A percentile compares a stretch with the other conserved stretches of the same genome.
Conservation (phyloP, 1,140 invertebrate species). For the Drosophila orena region DNA sequence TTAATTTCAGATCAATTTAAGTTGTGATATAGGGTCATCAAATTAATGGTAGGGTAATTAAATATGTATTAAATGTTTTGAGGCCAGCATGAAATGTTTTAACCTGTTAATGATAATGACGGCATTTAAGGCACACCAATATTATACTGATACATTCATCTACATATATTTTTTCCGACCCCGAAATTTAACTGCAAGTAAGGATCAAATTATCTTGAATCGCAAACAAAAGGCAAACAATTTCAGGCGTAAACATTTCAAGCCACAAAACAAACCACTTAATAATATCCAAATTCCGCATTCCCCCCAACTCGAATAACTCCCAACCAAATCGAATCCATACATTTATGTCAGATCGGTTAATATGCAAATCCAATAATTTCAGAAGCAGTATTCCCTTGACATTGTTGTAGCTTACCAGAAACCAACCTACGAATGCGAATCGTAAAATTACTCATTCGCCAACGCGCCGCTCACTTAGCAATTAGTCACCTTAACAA, state of each 20-base stretch:
- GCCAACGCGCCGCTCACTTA: constrained; percentile 24
- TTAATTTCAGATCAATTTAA: constrained; percentile 1
- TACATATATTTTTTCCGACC: background rate
- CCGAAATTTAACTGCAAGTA: background rate
- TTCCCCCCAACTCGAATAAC: constrained; percentile 15
- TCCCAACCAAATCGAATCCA: constrained; percentile 19
- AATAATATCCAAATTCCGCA: constrained; percentile 26
- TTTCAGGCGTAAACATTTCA: background rate
- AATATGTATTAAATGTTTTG: background rate
- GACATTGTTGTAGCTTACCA: constrained; percentile 29
- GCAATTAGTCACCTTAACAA: constrained; percentile 67
- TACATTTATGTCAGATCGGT: constrained; percentile 42
- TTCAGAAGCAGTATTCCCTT: constrained; percentile 29
- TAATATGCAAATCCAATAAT: constrained; percentile 46
- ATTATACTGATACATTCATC: background rate
- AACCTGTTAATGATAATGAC: constrained; percentile 6
- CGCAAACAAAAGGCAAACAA: background rate
- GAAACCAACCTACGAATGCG: constrained; percentile 27
- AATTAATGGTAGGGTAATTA: background rate
- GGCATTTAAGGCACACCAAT: background rate
- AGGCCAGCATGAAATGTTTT: background rate
- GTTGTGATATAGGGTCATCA: background rate
- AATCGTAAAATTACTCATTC: constrained; percentile 56
- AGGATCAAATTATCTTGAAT: background rate
- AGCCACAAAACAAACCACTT: constrained; percentile 14